These are phyloP conservation scores for Acanthosepion pharaonis DNA, from an alignment of 2,888 invertebrate genomes.

Conservation along the genomic window DNA sequence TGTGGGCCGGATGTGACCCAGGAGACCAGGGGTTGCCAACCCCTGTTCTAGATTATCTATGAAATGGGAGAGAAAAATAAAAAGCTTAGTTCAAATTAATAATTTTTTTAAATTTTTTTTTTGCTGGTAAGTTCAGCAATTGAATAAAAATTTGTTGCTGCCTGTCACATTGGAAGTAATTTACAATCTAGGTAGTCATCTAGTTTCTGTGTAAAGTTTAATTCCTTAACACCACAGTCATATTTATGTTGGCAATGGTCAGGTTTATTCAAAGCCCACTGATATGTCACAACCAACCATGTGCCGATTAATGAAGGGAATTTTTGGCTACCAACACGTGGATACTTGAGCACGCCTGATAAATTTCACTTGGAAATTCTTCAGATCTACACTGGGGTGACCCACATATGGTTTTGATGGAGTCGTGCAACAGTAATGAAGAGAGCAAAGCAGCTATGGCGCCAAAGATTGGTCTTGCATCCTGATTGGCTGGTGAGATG, in stretches of 20 bases:
- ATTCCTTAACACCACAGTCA: constrained; percentile 62
- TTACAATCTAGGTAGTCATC: too few relatives aligned
- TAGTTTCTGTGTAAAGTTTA: background rate
- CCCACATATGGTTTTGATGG: background rate
- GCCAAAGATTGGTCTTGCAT: background rate
- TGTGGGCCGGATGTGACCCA: too few relatives aligned
- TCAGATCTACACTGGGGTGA: background rate
- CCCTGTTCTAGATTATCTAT: too few relatives aligned
- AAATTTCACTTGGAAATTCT: background rate
- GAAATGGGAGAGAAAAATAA: too few relatives aligned
- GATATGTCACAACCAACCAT: constrained; percentile 66
- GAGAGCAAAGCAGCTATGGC: background rate
- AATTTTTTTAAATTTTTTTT: background rate
- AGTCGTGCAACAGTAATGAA: background rate
- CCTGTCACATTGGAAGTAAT: background rate
- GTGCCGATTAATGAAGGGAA: constrained; percentile 66
- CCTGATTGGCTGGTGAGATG: background rate
- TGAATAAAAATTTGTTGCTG: too few relatives aligned
- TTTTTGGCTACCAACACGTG: constrained; percentile 62
- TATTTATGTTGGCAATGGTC: constrained; percentile 70
- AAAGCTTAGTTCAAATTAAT: background rate
- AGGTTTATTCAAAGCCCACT: constrained; percentile 67
- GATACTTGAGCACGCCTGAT: background rate
- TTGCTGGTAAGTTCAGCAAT: background rate
- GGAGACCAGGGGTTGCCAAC: too few relatives aligned